These are phyloP conservation scores for Drosophila leonis DNA, from an alignment of 2,888 invertebrate species.

Conservation along the genomic window DNA sequence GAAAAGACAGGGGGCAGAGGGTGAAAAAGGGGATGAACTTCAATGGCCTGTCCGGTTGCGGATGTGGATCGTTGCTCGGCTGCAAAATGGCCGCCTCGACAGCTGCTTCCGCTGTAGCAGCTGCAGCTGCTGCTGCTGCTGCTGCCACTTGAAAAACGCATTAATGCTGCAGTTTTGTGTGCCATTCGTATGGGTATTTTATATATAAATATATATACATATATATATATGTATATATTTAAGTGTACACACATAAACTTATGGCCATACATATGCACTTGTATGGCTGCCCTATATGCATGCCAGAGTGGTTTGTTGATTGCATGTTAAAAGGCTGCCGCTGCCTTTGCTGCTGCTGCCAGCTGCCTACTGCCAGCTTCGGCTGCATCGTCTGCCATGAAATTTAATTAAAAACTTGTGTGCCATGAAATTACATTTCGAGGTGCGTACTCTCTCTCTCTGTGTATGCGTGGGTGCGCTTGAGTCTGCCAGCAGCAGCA, in stretches of 20 bases:
- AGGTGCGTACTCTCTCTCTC: constrained; percentile 58
- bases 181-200: constrained; percentile 53
- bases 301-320: constrained; percentile 79
- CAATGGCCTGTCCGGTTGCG: constrained; percentile 46
- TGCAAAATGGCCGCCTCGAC: constrained; percentile 58
- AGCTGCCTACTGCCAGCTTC: constrained; percentile 26
- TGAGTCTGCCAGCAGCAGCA: constrained; percentile 34
- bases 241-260: constrained; percentile 38
- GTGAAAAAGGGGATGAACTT: constrained; percentile 11
- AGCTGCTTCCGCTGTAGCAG: constrained; percentile 45
- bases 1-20: neutral
- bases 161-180: constrained; percentile 75
- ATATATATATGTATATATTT: constrained; percentile 30
- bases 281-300: constrained; percentile 72
- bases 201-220: constrained; percentile 34
- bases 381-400: constrained; percentile 71
- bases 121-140: constrained; percentile 27
- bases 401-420: constrained; percentile 82
- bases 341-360: constrained; percentile 20
- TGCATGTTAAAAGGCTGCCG: constrained; percentile 77
- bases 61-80: constrained; percentile 59
- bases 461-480: constrained; percentile 20
- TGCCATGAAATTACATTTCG: constrained; percentile 81
- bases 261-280: constrained; percentile 42
- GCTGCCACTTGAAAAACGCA: constrained; percentile 76